Conservation (phyloP, 2,888 invertebrate genomes). For the Hirtodrosophila histrioides region DNA sequence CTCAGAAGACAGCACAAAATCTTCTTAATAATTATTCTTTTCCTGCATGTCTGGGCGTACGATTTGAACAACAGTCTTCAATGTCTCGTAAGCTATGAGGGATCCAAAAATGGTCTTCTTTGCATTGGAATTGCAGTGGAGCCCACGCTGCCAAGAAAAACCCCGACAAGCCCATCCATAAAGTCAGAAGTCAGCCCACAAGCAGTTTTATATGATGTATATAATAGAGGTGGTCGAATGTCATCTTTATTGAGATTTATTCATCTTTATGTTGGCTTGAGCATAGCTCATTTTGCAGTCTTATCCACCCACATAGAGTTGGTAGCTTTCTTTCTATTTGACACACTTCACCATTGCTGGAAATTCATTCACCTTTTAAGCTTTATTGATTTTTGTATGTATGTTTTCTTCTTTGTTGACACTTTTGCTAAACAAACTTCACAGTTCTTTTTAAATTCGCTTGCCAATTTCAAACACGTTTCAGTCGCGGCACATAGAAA, state of each 20-base stretch:
- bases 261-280: neutral
- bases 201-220: constrained; percentile 5
- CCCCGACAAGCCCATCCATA: constrained; percentile 45
- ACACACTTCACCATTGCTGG: constrained; percentile 60
- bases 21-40: constrained; percentile 14
- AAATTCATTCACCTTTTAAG: constrained; percentile 66
- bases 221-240: constrained; percentile 3
- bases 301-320: constrained; percentile 5
- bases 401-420: constrained; percentile 32
- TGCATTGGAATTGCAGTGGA: constrained; percentile 53
- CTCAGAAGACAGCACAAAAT: constrained; percentile 27
- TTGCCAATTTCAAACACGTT: constrained; percentile 70
- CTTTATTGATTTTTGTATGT: constrained; percentile 23
- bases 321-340: constrained; percentile 62
- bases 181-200: constrained; percentile 27
- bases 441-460: constrained; percentile 34
- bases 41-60: constrained; percentile 59
- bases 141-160: constrained; percentile 43
- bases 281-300: neutral
- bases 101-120: constrained; percentile 66
- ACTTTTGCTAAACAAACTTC: constrained; percentile 22
- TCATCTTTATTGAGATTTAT: constrained; percentile 4
- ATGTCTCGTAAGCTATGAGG: constrained; percentile 21
- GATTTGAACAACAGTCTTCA: constrained; percentile 15
- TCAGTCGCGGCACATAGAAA: constrained; percentile 60